These are phyloP conservation scores for Philantomba maxwellii DNA, from an alignment of 2,113 vertebrate genomes.

Conservation along the genomic window DNA sequence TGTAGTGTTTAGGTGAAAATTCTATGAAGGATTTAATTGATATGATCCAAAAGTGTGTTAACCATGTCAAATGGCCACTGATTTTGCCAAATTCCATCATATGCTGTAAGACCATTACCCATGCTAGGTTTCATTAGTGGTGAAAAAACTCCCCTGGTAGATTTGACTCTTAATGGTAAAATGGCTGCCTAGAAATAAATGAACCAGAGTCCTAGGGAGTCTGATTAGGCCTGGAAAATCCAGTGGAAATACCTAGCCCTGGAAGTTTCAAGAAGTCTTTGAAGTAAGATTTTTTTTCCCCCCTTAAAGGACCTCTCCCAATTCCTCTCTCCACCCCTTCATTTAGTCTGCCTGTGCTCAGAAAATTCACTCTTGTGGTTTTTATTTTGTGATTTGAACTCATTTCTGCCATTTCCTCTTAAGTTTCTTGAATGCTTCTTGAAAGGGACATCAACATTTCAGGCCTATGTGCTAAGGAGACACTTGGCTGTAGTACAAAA, in stretches of 20 bases:
- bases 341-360: neutral
- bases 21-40: slow-evolving; percentile 47
- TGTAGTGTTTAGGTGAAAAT: slow-evolving; percentile 48
- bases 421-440: neutral
- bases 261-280: neutral
- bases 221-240: neutral
- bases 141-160: neutral
- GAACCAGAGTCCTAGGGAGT: neutral
- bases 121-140: neutral
- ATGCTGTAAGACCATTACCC: neutral
- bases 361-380: neutral
- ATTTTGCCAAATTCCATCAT: slow-evolving; percentile 42
- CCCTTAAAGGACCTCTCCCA: neutral
- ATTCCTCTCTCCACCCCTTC: neutral
- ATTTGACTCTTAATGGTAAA: slow-evolving; percentile 23
- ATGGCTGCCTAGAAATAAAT: slow-evolving; percentile 23
- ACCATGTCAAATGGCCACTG: slow-evolving; percentile 20
- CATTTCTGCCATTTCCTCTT: neutral
- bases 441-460: neutral
- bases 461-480: neutral
- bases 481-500: neutral
- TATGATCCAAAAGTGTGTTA: slow-evolving; percentile 45
- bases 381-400: slow-evolving; percentile 15
- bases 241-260: neutral
- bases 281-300: neutral